Evolutionary conservation across 2,113 vertebrate species (phyloP).

Genomic region (Phodopus roborovskii): DNA sequence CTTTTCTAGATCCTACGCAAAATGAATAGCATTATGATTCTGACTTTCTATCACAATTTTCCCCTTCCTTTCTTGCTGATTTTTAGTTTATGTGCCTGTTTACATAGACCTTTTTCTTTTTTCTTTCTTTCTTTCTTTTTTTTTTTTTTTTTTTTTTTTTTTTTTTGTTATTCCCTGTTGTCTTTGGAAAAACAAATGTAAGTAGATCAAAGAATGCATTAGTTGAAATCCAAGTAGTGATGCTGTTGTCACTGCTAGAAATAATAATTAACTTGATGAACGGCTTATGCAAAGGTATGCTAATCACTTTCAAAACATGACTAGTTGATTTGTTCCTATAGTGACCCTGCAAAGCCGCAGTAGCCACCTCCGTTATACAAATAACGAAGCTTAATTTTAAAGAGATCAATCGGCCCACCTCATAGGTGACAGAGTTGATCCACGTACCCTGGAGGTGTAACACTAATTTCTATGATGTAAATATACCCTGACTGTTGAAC

Average conservation of each 20-base stretch:
- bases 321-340: background rate
- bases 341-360: background rate
- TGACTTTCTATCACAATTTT: background rate
- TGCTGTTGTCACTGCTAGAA: background rate
- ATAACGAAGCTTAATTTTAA: constrained; percentile 6
- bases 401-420: background rate
- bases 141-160: no score
- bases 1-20: background rate
- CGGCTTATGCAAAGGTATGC: background rate
- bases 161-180: background rate
- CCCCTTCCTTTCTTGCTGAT: background rate
- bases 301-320: background rate
- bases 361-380: background rate
- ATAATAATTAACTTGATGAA: background rate
- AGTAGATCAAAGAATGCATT: constrained; percentile 32
- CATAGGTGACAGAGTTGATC: background rate
- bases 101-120: background rate
- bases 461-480: background rate
- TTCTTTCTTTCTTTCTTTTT: no score
- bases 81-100: constrained; percentile 37
- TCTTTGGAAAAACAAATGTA: background rate
- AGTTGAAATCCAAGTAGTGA: background rate
- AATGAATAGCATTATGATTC: background rate
- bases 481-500: constrained; percentile 5
- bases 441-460: background rate